phyloP scores from a whole-genome alignment of 2,888 invertebrate species.

The Pristionchus japonicus region DNA sequence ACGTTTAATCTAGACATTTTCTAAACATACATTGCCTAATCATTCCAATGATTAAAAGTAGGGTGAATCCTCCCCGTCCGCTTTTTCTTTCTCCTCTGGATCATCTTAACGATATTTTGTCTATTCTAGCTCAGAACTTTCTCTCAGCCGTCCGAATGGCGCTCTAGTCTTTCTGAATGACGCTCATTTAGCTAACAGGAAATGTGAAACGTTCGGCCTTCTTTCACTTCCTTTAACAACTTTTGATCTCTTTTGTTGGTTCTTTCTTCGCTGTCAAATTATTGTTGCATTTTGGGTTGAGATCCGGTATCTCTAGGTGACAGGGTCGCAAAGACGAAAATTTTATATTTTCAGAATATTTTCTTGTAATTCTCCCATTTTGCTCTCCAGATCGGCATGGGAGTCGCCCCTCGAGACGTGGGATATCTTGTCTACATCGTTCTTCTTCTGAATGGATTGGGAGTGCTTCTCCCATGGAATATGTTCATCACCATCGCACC shows the following conservation, averaged over 20 bases:
- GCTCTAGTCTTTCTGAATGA: neutral
- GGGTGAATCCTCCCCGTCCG: no score
- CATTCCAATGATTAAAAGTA: no score
- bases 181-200: neutral
- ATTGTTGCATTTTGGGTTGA: neutral
- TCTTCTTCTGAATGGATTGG: constrained; percentile 92
- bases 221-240: neutral
- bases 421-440: constrained; percentile 84
- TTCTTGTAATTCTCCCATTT: no score
- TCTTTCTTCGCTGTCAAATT: neutral
- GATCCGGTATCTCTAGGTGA: no score
- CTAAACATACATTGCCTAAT: no score
- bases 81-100: neutral
- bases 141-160: neutral
- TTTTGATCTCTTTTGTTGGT: neutral
- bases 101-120: neutral
- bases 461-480: constrained; percentile 96
- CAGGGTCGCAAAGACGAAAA: no score
- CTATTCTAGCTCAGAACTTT: neutral
- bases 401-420: neutral
- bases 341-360: no score
- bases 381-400: constrained; percentile 3
- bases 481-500: constrained; percentile 89
- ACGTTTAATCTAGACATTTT: no score
- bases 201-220: neutral